Evolutionary conservation across 2,797 vertebrate species (phyloP).

Genomic region (Bradypodion ventrale): DNA sequence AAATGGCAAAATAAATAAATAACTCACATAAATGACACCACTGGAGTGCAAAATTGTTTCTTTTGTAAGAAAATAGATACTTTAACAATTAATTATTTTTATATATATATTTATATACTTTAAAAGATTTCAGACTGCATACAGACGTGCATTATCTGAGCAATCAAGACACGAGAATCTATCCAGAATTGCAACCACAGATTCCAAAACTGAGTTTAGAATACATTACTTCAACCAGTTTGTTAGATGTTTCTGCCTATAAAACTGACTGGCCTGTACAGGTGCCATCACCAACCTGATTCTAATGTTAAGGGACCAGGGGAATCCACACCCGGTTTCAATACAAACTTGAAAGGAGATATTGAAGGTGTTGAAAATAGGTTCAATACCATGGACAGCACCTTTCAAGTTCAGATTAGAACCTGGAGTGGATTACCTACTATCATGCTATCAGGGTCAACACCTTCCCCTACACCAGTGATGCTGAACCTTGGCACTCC

Average conservation of each 20-base stretch:
- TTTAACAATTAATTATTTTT: constrained; percentile 9
- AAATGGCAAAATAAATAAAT: constrained; percentile 65
- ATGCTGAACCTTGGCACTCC: too few species aligned
- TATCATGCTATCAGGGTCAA: too few species aligned
- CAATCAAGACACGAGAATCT: background rate
- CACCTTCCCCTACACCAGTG: too few species aligned
- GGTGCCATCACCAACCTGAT: background rate
- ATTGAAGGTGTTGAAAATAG: too few species aligned
- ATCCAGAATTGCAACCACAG: background rate
- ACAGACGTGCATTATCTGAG: constrained; percentile 20
- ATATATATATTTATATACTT: background rate
- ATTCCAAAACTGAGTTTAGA: background rate
- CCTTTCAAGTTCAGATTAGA: too few species aligned
- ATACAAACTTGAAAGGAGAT: too few species aligned
- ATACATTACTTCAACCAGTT: background rate
- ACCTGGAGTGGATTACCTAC: too few species aligned
- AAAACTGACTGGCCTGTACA: background rate
- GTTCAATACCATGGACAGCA: too few species aligned
- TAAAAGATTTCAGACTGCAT: constrained; percentile 43
- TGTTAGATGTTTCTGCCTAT: background rate
- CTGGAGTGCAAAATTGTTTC: constrained; percentile 69
- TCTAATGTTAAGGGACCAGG: background rate
- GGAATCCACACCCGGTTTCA: background rate
- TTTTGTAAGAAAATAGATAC: constrained; percentile 20
- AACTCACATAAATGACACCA: too few species aligned